phyloP scores from a whole-genome alignment of 2,888 invertebrate species.

The Harpalus rubripes region DNA sequence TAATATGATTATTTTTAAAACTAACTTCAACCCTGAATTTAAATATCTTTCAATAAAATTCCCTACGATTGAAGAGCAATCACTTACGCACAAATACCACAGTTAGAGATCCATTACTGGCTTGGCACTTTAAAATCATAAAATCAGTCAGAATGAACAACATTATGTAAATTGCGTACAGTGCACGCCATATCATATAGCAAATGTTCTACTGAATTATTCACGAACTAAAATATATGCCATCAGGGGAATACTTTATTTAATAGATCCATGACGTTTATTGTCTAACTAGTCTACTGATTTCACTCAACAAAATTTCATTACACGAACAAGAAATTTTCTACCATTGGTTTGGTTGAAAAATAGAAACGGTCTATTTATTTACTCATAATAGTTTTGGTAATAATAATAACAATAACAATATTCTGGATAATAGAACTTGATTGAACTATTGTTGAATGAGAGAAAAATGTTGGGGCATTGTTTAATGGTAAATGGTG shows the following conservation, averaged over 20 bases:
- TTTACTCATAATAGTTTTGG: not conserved
- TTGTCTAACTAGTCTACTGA: slow-evolving; percentile 2
- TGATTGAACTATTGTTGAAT: no score
- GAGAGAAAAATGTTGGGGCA: no score
- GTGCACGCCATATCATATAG: slow-evolving; percentile 23
- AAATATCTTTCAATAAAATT: not conserved
- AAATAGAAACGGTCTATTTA: not conserved
- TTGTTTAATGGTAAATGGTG: no score
- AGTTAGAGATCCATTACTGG: not conserved
- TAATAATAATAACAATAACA: no score
- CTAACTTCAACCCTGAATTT: no score
- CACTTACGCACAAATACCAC: not conserved
- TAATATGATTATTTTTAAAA: no score
- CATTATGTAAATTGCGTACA: slow-evolving; percentile 50
- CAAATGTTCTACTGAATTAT: slow-evolving; percentile 38
- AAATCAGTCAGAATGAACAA: slow-evolving; percentile 32
- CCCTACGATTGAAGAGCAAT: not conserved
- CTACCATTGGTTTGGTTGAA: not conserved
- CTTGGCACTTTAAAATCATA: slow-evolving; percentile 40
- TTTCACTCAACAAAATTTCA: slow-evolving; percentile 12
- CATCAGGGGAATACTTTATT: slow-evolving; percentile 40
- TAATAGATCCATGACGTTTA: slow-evolving; percentile 27
- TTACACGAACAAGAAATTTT: not conserved
- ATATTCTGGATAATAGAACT: no score
- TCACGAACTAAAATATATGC: slow-evolving; percentile 49